phyloP scores from a whole-genome alignment of 1,140 invertebrate species.

The Mizuhopecten yessoensis region DNA sequence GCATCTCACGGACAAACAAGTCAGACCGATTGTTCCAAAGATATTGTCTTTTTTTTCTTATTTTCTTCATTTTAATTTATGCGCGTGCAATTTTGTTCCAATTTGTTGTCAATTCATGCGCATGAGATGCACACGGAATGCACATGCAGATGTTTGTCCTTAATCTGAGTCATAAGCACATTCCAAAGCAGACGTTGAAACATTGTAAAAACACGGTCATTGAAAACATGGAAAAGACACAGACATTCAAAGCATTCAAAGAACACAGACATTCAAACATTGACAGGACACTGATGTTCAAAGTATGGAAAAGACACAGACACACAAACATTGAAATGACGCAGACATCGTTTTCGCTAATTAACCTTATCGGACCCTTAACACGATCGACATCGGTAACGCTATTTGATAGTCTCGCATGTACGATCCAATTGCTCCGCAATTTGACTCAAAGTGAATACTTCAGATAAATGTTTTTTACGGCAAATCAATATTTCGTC shows the following conservation, averaged over 20 bases:
- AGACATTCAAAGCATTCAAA: not conserved
- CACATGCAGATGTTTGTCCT: not conserved
- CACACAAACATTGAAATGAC: not conserved
- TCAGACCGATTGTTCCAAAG: no score
- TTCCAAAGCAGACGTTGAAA: not conserved
- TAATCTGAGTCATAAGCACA: not conserved
- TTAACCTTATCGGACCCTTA: not conserved
- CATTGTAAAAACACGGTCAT: not conserved
- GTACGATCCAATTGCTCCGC: not conserved
- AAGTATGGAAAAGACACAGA: not conserved
- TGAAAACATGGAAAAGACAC: not conserved
- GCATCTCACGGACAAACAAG: no score
- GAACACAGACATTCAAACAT: not conserved
- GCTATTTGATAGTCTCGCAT: slow-evolving; percentile 12
- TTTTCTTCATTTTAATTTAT: no score
- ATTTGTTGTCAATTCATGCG: not conserved
- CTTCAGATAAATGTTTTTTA: not conserved
- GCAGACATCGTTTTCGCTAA: not conserved
- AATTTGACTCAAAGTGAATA: slow-evolving; percentile 12
- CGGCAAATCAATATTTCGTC: not conserved
- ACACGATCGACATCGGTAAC: not conserved
- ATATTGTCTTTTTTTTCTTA: no score
- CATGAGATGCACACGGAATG: not conserved
- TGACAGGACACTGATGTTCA: slow-evolving; percentile 6
- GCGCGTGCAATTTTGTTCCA: no score